Evolutionary conservation across 1,140 invertebrate genomes (phyloP).

Genomic region (fruit fly (Drosophila melanogaster)): DNA sequence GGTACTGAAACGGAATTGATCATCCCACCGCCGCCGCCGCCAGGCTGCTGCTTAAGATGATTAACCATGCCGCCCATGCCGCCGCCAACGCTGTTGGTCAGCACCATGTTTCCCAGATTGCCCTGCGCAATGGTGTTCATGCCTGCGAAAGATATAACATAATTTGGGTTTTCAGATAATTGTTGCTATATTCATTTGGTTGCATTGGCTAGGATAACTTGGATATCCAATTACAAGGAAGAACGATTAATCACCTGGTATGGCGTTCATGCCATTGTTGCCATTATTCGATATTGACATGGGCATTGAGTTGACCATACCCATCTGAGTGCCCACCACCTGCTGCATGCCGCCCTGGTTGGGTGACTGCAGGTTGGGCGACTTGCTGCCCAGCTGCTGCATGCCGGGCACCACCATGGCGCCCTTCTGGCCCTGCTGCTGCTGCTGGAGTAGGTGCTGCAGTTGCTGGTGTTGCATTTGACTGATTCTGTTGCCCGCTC

Average conservation of each 20-base stretch:
- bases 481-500: conserved; percentile 64
- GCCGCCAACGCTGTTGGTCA: conserved; percentile 89
- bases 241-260: conserved; percentile 86
- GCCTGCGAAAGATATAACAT: conserved; percentile 68
- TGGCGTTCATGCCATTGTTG: conserved; percentile 88
- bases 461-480: conserved; percentile 85
- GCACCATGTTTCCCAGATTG: conserved; percentile 88
- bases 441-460: conserved; percentile 76
- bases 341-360: conserved; percentile 88
- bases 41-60: conserved; percentile 85
- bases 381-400: conserved; percentile 91
- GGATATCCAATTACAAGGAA: neutral
- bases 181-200: neutral
- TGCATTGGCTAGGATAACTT: neutral
- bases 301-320: conserved; percentile 87
- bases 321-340: conserved; percentile 85
- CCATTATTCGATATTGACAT: conserved; percentile 88
- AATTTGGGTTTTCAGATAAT: too few species aligned
- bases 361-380: conserved; percentile 92
- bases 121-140: conserved; percentile 87
- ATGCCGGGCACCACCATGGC: conserved; percentile 89
- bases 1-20: conserved; percentile 85
- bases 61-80: conserved; percentile 80
- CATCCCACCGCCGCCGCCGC: conserved; percentile 69
- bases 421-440: conserved; percentile 88